Base-by-base conservation (phyloP, 2,888 invertebrate species). In the Tinea pellionella region DNA sequence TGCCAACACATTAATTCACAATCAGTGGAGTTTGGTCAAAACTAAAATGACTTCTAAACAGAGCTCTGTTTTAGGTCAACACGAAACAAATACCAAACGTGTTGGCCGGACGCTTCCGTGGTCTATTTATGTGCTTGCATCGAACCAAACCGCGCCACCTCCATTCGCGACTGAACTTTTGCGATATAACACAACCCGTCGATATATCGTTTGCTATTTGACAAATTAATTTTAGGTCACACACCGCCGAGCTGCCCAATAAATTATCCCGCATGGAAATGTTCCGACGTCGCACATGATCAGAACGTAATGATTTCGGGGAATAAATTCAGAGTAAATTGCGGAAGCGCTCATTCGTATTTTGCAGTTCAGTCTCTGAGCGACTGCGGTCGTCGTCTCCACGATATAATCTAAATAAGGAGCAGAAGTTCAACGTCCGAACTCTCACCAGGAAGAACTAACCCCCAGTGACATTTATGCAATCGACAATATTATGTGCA, bases 21-120 rank as follows among this genome's bases (percentile, higher is more conserved):
- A 37, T 37, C 37, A 37, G 47, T 6, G 13, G 15, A 13, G 47
- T 47, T 47, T 47, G 47, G 37, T 6, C 16, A 47, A 47, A 47
- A 6, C 4, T 8, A 18, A 19, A 55, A 55, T 19, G 55, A 55
- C 55, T 55, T 29, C 55, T n/a, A 55, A 55, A 55, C 55, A 24
- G 55, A 81, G 74, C 79, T 74, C 87, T 86, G 85, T 86, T 87
- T 87, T 87, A 87, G 87, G 87, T 86, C 87, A 86, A 86, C 87
- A 81, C 78, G 80, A 83, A 86, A 85, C 85, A 86, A 86, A 87
- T 87, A 86, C 87, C 86, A 87, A 86, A 87, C 86, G 80, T 83
- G 85, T 84, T 84, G 86, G 77, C 79, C 78, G 80, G 77, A 75
- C 81, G 83, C 84, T 87, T 86, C 87, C 86, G 86, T 77, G 80